A percentile compares a stretch with the other conserved stretches of the same genome.
These are phyloP conservation scores for Oxygymnocypris stewartii DNA, from an alignment of 2,113 vertebrate genomes.

Conservation along the genomic window DNA sequence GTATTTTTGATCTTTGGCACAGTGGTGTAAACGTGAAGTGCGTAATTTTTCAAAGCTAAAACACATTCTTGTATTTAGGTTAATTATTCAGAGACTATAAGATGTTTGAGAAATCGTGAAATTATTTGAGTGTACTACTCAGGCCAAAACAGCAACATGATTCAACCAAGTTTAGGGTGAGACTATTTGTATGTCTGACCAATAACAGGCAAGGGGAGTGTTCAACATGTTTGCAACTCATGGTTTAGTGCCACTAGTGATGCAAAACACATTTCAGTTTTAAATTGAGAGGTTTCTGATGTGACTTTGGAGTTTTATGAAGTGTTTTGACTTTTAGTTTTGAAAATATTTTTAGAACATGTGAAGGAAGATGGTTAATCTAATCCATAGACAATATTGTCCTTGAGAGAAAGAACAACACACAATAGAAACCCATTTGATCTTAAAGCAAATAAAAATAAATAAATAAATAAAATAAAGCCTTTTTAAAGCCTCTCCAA, in stretches of 20 bases:
- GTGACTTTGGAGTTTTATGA: background rate
- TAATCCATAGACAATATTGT: background rate
- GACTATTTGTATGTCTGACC: background rate
- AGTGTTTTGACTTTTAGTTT: background rate
- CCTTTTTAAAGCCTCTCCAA: background rate
- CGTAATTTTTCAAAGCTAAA: background rate
- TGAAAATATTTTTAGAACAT: background rate
- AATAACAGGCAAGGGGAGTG: background rate
- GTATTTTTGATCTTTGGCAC: too few species aligned
- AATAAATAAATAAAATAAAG: background rate
- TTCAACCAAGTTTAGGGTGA: background rate
- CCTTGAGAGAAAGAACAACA: background rate
- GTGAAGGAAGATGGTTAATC: background rate
- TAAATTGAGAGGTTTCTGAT: background rate
- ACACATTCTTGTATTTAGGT: background rate
- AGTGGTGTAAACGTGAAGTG: background rate
- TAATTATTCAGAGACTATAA: background rate
- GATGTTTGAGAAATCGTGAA: background rate
- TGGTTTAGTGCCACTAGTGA: background rate
- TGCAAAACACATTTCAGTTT: background rate
- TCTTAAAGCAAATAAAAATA: background rate
- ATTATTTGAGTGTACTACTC: too few species aligned
- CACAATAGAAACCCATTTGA: background rate
- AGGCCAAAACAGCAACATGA: too few species aligned
- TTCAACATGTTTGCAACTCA: background rate